phyloP scores from a whole-genome alignment of 2,113 vertebrate species.

The Calidris pugnax region DNA sequence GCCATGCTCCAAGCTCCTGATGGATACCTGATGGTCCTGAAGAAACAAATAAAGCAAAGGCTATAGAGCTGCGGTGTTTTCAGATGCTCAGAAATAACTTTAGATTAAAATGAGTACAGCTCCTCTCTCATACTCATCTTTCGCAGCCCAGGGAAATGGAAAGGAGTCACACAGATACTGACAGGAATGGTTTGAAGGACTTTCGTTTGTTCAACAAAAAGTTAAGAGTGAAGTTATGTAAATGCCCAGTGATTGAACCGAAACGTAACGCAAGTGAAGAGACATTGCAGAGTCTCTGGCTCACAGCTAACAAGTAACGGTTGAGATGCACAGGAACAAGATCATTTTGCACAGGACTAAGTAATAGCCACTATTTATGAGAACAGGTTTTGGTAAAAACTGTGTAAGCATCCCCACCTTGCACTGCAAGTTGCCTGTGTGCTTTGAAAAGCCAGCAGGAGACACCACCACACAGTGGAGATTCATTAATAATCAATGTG shows the following conservation, averaged over 20 bases:
- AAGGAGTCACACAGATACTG: neutral
- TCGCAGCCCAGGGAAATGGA: neutral
- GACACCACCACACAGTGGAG: neutral
- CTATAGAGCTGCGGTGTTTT: neutral
- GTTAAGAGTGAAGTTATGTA: neutral
- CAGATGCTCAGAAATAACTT: neutral
- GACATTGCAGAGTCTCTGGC: neutral
- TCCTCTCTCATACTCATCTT: neutral
- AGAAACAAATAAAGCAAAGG: neutral
- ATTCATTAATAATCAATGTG: neutral
- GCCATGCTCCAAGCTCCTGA: slow-evolving; percentile 74
- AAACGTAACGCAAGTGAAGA: neutral
- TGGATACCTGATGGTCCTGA: neutral
- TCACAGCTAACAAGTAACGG: neutral
- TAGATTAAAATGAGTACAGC: neutral
- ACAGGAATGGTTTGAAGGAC: neutral
- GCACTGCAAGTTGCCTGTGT: neutral
- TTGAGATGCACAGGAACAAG: neutral
- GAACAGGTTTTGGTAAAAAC: neutral
- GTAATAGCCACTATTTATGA: neutral
- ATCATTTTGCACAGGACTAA: neutral
- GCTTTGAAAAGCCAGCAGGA: slow-evolving; percentile 3
- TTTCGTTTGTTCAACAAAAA: neutral
- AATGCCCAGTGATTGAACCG: neutral
- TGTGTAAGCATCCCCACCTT: neutral